Evolutionary conservation across 1,140 invertebrate species (phyloP).

Genomic region (Maniola jurtina): DNA sequence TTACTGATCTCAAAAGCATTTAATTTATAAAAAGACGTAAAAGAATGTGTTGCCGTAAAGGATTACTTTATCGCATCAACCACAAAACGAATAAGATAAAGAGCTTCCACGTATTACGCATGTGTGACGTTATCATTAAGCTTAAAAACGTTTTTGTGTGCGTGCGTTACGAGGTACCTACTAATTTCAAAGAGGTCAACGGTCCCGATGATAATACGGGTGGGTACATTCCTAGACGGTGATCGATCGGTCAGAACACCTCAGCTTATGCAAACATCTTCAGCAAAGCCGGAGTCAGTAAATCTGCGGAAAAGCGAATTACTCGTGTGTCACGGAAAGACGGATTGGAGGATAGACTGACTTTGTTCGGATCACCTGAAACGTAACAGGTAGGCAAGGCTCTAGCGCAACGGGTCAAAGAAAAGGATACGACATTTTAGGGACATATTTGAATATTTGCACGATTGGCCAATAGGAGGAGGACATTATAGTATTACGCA

Average conservation of each 20-base stretch:
- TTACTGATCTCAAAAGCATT: no score
- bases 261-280: slow-evolving; percentile 67
- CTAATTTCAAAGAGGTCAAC: slow-evolving; percentile 54
- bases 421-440: neutral
- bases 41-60: slow-evolving; percentile 17
- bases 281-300: slow-evolving; percentile 48
- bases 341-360: slow-evolving; percentile 44
- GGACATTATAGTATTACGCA: no score
- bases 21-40: no score
- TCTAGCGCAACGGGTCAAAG: neutral
- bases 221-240: slow-evolving; percentile 60
- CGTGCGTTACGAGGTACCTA: slow-evolving; percentile 54
- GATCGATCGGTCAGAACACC: slow-evolving; percentile 70
- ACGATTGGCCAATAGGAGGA: neutral
- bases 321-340: slow-evolving; percentile 53
- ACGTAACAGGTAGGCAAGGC: slow-evolving; percentile 26
- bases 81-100: slow-evolving; percentile 61
- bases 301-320: slow-evolving; percentile 55
- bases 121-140: slow-evolving; percentile 34
- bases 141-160: slow-evolving; percentile 36
- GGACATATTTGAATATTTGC: neutral
- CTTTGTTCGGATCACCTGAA: slow-evolving; percentile 23
- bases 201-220: slow-evolving; percentile 62
- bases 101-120: slow-evolving; percentile 34
- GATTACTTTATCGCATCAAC: slow-evolving; percentile 34